Evolutionary conservation across 2,113 vertebrate species (phyloP).

Genomic region (Rhabdornis inornatus): DNA sequence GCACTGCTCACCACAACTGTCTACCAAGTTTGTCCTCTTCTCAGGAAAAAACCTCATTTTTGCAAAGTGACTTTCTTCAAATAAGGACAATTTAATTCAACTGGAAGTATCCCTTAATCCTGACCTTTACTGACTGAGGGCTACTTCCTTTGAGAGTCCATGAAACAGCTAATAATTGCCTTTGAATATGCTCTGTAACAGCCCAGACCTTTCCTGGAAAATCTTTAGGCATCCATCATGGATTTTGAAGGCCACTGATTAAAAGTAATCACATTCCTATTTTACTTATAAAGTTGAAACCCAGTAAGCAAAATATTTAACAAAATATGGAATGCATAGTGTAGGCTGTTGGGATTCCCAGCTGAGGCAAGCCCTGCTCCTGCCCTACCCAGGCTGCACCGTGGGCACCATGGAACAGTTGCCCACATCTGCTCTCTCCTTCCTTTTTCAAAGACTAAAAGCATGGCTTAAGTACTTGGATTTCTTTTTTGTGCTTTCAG

Average conservation of each 20-base stretch:
- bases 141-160: neutral
- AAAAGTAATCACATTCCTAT: neutral
- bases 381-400: neutral
- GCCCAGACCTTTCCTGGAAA: neutral
- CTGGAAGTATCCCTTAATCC: neutral
- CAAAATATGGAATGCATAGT: fast-evolving
- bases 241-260: neutral
- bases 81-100: neutral
- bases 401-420: fast-evolving
- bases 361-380: neutral
- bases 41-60: neutral
- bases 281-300: neutral
- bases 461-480: neutral
- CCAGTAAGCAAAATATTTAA: neutral
- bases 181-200: neutral
- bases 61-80: neutral
- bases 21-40: neutral
- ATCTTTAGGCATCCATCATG: neutral
- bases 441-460: neutral
- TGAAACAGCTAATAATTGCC: neutral
- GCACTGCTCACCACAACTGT: neutral
- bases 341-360: neutral
- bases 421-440: neutral
- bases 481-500: neutral
- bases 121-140: neutral